These are phyloP conservation scores for Trachymyrmex septentrionalis DNA, from an alignment of 1,140 invertebrate species.

Conservation along the genomic window DNA sequence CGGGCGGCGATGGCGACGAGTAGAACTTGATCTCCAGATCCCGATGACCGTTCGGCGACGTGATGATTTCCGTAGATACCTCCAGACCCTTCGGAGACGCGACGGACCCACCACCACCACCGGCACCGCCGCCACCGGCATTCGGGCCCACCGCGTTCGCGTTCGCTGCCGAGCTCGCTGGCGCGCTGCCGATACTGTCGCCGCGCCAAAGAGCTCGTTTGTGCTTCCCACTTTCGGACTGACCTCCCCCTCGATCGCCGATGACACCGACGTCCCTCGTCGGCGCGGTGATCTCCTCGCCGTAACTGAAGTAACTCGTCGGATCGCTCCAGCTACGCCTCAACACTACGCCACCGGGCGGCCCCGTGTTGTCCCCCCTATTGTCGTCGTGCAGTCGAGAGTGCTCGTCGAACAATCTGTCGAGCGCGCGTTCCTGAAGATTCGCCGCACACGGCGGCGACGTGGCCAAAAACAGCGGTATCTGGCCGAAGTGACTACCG, in stretches of 20 bases:
- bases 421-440: constrained; percentile 83
- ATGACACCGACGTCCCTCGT: constrained; percentile 87
- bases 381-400: constrained; percentile 77
- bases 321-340: constrained; percentile 90
- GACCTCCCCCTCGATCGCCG: constrained; percentile 86
- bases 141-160: background rate
- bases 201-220: constrained; percentile 79
- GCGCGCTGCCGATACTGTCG: constrained; percentile 66
- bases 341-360: constrained; percentile 83
- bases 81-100: constrained; percentile 86
- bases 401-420: constrained; percentile 84
- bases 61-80: constrained; percentile 93
- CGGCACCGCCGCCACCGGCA: constrained; percentile 42
- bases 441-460: constrained; percentile 71
- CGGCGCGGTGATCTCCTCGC: constrained; percentile 79
- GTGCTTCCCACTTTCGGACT: constrained; percentile 71
- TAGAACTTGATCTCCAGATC: constrained; percentile 93
- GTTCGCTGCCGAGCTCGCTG: constrained; percentile 55
- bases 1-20: constrained; percentile 87
- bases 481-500: constrained; percentile 69
- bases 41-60: constrained; percentile 91
- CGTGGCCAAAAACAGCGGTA: constrained; percentile 81
- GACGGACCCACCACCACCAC: constrained; percentile 34
- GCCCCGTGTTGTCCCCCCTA: constrained; percentile 47
- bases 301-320: constrained; percentile 81